These are phyloP conservation scores for Polypedilum vanderplanki DNA, from an alignment of 1,140 invertebrate genomes.

Conservation along the genomic window DNA sequence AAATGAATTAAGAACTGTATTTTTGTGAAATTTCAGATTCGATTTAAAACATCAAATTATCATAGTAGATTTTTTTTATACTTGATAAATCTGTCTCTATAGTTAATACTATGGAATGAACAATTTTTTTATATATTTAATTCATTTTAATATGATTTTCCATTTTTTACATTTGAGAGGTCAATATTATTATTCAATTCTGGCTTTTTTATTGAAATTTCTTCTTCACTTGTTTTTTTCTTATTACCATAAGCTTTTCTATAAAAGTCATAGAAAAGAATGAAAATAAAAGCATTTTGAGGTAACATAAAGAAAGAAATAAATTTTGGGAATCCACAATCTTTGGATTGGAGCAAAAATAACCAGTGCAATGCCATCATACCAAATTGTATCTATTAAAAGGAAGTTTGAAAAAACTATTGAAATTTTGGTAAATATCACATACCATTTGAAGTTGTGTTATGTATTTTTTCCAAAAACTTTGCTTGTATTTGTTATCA, in stretches of 20 bases:
- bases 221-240: slow-evolving; percentile 40
- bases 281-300: slow-evolving; percentile 67
- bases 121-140: too few relatives aligned
- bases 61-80: too few relatives aligned
- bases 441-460: slow-evolving; percentile 62
- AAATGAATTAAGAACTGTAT: too few relatives aligned
- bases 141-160: too few relatives aligned
- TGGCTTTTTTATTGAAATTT: not conserved
- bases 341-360: slow-evolving; percentile 54
- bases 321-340: slow-evolving; percentile 67
- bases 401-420: too few relatives aligned
- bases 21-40: too few relatives aligned
- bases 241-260: slow-evolving; percentile 61
- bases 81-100: too few relatives aligned
- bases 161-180: not conserved
- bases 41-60: too few relatives aligned
- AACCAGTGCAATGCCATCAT: slow-evolving; percentile 61
- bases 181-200: not conserved
- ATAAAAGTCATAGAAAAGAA: slow-evolving; percentile 82
- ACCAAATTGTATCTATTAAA: slow-evolving; percentile 60
- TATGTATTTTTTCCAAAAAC: slow-evolving; percentile 64
- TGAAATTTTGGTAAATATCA: not conserved
- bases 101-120: too few relatives aligned
- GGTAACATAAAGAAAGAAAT: slow-evolving; percentile 53
- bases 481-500: slow-evolving; percentile 54